Base-by-base conservation (phyloP, 2,888 invertebrate species). In the Caenorhabditis sp. region DNA sequence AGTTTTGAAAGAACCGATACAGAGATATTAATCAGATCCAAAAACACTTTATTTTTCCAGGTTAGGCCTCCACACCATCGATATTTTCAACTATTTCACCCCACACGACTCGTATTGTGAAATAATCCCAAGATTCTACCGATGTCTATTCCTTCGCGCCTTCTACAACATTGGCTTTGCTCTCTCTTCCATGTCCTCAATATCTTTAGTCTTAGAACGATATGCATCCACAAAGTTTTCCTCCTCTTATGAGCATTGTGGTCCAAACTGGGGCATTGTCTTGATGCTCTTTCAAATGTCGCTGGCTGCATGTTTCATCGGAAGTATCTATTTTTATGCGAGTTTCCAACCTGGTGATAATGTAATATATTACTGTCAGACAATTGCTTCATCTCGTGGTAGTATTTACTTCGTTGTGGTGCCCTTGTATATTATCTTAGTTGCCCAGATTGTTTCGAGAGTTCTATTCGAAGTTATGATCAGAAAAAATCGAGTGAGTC, bases 111-210 rank as follows among this genome's bases (percentile, higher is more conserved):
- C 25, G 27, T 26, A 38, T 10, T 67, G 67, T 50, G 61, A 67
- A 36, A 67, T 67, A n/a, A 43, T 67, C 17, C 67, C 67, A 50
- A 57, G 57, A n/a, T 67, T 67, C n/a, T 60, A 26, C 31, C 36
- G 66, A 56, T 66, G 66, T 31, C 50, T 67, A 2, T 25, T 50
- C 3, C 31, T 67, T 0, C 67, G 67, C 21, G 61, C 56, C 3
- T 61, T 61, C 38, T 67, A 67, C 25, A 67, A 68, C 31, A 26
- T 53, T n/a, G 68, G 68, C 21, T 59, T 63, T 12, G 63, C 68
- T 12, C 27, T 68, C 26, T 63, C 63, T 21, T 68, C 68, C 36
- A 68, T 68, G 68, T 63, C 59, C 26, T 63, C 68, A 27, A 23
- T 63, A 1, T 25, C 63, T 4, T 31, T 68, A 31, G 63, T 63